These are phyloP conservation scores for Oplegnathus fasciatus DNA, from an alignment of 2,113 vertebrate species.

Conservation along the genomic window DNA sequence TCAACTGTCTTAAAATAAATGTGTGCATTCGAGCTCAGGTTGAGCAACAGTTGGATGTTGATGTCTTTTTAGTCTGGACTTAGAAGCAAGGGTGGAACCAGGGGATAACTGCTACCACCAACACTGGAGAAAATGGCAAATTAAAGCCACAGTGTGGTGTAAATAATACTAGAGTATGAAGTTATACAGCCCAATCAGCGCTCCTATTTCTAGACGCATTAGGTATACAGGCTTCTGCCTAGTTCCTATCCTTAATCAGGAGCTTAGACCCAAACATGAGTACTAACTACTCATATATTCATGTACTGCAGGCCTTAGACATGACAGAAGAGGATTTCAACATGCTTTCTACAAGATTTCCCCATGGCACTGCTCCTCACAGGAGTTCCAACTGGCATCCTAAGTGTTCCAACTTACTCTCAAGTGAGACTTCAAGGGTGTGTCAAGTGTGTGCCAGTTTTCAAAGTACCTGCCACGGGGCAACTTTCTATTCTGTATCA, in stretches of 20 bases:
- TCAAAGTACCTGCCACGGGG: not conserved
- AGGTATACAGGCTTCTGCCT: not conserved
- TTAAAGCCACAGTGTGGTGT: not conserved
- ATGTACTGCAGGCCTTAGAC: not conserved
- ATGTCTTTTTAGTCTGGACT: not conserved
- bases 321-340: not conserved
- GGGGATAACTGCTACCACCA: not conserved
- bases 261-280: not conserved
- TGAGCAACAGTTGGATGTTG: not conserved
- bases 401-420: not conserved
- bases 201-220: not conserved
- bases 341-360: not conserved
- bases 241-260: not conserved
- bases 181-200: not conserved
- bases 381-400: not conserved
- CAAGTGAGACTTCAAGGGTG: not conserved
- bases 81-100: not conserved
- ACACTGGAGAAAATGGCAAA: not conserved
- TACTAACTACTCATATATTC: not conserved
- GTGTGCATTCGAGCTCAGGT: not conserved
- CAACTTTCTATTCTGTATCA: not conserved
- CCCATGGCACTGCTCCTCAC: not conserved
- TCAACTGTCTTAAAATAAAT: conserved; percentile 40
- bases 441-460: not conserved
- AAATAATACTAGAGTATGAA: not conserved